Percentiles rank a stretch among this genome's conserved stretches.
Conservation (phyloP, 2,113 vertebrate genomes). For the Excalfactoria chinensis region DNA sequence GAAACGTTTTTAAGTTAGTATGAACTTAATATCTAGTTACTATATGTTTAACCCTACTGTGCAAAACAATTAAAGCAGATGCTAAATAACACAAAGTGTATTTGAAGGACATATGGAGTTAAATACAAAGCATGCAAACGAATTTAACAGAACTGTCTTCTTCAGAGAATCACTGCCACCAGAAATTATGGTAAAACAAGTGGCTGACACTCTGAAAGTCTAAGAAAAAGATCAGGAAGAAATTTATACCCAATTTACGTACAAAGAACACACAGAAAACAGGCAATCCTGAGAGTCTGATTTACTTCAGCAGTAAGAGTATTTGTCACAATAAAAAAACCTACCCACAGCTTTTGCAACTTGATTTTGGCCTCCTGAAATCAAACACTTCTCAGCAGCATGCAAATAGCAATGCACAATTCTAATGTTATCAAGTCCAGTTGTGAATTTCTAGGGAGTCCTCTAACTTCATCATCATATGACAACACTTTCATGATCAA, state of each 20-base stretch:
- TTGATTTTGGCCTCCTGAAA: background rate
- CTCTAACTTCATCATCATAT: background rate
- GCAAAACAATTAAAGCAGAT: background rate
- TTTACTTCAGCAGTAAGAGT: background rate
- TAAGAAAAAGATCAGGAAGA: background rate
- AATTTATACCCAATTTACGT: background rate
- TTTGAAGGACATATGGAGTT: background rate
- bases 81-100: background rate
- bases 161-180: background rate
- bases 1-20: background rate
- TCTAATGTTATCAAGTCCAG: rapidly evolving
- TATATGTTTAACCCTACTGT: background rate
- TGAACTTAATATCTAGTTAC: background rate
- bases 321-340: background rate
- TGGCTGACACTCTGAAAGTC: rapidly evolving
- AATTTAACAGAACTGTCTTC: background rate
- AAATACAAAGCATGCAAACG: background rate
- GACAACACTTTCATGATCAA: background rate
- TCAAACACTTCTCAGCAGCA: background rate
- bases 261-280: background rate
- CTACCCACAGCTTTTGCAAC: background rate
- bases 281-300: background rate
- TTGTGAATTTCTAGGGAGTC: background rate
- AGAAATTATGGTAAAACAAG: background rate
- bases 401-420: background rate